A percentile compares a stretch with the other conserved stretches of the same genome.
These are phyloP conservation scores for Ceratosolen solmsi DNA, from an alignment of 1,140 invertebrate genomes.

Conservation along the genomic window DNA sequence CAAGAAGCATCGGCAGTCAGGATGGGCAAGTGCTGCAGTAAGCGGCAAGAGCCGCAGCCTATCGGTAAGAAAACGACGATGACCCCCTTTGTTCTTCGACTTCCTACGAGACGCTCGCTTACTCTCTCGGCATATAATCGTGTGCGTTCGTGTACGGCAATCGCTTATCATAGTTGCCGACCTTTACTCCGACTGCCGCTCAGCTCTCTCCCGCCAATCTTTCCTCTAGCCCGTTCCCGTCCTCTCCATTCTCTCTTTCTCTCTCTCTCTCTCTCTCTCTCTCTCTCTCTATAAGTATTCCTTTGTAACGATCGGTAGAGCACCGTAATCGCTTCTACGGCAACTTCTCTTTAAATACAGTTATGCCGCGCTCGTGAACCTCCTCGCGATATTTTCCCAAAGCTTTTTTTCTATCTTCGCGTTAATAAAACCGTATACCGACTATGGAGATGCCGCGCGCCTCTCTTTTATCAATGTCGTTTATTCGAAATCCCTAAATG, in stretches of 20 bases:
- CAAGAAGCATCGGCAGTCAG: constrained; percentile 45
- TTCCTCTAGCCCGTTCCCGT: background rate
- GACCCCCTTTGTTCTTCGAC: background rate
- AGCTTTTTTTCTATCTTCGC: background rate
- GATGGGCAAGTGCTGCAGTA: constrained; percentile 83
- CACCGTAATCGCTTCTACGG: constrained; percentile 1
- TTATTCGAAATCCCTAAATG: background rate
- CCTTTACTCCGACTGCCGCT: background rate
- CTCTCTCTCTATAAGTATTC: no score
- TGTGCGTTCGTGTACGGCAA: background rate
- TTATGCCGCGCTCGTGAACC: background rate
- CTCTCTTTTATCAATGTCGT: constrained; percentile 8
- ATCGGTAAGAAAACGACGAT: constrained; percentile 62
- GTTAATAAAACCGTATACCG: background rate
- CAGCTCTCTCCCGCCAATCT: background rate
- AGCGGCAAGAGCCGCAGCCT: constrained; percentile 81
- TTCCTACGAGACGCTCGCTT: background rate
- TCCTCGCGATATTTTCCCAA: background rate
- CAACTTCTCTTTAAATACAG: background rate
- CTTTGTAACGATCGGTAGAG: background rate
- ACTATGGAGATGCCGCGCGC: background rate
- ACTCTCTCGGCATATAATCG: background rate
- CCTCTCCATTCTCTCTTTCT: background rate
- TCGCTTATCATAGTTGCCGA: background rate
- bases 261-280: background rate